phyloP scores from a whole-genome alignment of 2,113 vertebrate species.

The Emydura subglobosa region DNA sequence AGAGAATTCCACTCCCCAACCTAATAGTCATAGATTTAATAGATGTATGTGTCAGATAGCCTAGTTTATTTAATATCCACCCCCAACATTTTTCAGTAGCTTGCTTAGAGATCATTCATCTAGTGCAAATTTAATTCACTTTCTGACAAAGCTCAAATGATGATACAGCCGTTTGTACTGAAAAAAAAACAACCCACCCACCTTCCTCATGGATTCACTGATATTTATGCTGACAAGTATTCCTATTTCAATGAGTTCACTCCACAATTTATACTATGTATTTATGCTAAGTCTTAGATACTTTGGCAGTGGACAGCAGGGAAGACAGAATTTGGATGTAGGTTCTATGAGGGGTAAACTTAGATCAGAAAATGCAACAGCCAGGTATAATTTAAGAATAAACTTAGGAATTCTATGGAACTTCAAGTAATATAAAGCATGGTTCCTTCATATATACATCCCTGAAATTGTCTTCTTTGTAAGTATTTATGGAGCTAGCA shows the following conservation, averaged over 20 bases:
- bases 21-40: not conserved
- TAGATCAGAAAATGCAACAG: not conserved
- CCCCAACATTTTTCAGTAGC: constrained; percentile 17
- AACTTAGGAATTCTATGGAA: not conserved
- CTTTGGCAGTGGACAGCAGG: not conserved
- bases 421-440: not conserved
- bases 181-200: not conserved
- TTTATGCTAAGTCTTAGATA: not conserved
- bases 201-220: not conserved
- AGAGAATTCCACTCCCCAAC: not conserved
- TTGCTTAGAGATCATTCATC: constrained; percentile 39
- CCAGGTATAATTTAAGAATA: not conserved
- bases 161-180: constrained; percentile 1
- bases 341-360: not conserved
- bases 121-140: constrained; percentile 27
- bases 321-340: not conserved
- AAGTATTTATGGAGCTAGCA: not conserved
- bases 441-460: not conserved
- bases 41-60: not conserved
- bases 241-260: not conserved
- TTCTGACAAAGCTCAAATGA: constrained; percentile 26
- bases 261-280: not conserved
- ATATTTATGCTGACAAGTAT: constrained; percentile 9
- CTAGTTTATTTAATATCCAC: constrained; percentile 38
- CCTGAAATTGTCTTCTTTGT: not conserved